These are phyloP conservation scores for Heterohyrax brucei DNA, from an alignment of 2,797 vertebrate genomes.

Conservation along the genomic window DNA sequence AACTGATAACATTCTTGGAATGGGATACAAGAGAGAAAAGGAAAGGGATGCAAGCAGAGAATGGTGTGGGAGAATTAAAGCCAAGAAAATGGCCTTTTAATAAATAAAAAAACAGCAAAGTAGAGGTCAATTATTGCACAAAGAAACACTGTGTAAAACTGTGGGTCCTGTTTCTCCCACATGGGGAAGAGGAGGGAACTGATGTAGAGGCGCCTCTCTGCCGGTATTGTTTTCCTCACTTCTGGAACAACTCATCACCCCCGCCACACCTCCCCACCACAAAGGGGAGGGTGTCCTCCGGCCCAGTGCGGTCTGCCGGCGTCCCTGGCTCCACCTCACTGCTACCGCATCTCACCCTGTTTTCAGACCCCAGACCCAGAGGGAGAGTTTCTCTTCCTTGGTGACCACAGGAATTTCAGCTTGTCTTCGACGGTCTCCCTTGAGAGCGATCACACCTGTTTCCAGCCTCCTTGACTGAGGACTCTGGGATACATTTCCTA, in stretches of 20 bases:
- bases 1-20: background rate
- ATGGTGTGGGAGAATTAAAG: background rate
- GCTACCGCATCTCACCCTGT: background rate
- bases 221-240: background rate
- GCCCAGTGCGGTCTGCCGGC: background rate
- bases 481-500: background rate
- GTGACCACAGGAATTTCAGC: background rate
- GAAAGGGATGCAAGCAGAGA: no score
- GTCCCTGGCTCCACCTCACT: background rate
- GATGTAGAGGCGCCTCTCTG: background rate
- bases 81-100: background rate
- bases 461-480: background rate
- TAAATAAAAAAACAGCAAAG: background rate
- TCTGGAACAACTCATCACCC: background rate
- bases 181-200: background rate
- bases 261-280: no score
- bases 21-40: no score
- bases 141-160: background rate
- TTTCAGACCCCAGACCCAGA: background rate
- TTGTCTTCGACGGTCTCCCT: background rate
- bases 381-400: background rate
- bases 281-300: background rate
- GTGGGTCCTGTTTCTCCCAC: background rate
- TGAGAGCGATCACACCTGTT: background rate
- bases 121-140: background rate